Evolutionary conservation across 1,140 invertebrate genomes (phyloP).

Genomic region (Pseudomyrmex flavicornis): DNA sequence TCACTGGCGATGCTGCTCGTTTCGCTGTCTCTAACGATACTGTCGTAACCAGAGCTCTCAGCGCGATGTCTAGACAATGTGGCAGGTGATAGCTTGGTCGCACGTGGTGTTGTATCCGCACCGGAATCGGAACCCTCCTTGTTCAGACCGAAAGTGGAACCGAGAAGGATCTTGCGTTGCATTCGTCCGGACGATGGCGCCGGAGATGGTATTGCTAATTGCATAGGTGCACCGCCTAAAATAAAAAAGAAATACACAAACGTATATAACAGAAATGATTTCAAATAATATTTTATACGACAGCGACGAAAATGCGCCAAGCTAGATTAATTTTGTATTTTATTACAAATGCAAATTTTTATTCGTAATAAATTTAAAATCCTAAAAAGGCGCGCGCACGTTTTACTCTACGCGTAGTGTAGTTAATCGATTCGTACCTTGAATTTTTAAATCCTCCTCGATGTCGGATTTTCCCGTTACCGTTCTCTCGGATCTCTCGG

Average conservation of each 20-base stretch:
- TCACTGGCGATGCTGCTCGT: constrained; percentile 93
- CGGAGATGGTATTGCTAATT: constrained; percentile 85
- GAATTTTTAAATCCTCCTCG: constrained; percentile 84
- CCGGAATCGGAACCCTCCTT: constrained; percentile 92
- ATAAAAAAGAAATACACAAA: constrained; percentile 11
- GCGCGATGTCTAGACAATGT: constrained; percentile 89
- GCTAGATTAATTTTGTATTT: not conserved
- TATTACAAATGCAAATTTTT: not conserved
- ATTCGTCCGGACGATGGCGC: constrained; percentile 85
- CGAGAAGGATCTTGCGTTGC: constrained; percentile 86
- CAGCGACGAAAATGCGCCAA: not conserved
- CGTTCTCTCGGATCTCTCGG: constrained; percentile 81
- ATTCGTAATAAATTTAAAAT: constrained; percentile 2
- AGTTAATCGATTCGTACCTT: constrained; percentile 73
- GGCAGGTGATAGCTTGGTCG: constrained; percentile 91
- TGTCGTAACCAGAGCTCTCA: constrained; percentile 95
- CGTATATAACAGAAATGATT: not conserved
- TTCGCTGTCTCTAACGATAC: constrained; percentile 93
- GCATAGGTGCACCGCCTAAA: constrained; percentile 78
- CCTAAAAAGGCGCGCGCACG: not conserved
- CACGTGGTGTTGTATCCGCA: constrained; percentile 91
- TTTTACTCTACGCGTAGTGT: too few species aligned
- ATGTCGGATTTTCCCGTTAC: constrained; percentile 86
- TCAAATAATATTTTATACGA: not conserved
- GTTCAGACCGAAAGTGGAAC: constrained; percentile 85